Conservation (phyloP, 1,140 invertebrate genomes). For the Thalassaphorura encarpata region DNA sequence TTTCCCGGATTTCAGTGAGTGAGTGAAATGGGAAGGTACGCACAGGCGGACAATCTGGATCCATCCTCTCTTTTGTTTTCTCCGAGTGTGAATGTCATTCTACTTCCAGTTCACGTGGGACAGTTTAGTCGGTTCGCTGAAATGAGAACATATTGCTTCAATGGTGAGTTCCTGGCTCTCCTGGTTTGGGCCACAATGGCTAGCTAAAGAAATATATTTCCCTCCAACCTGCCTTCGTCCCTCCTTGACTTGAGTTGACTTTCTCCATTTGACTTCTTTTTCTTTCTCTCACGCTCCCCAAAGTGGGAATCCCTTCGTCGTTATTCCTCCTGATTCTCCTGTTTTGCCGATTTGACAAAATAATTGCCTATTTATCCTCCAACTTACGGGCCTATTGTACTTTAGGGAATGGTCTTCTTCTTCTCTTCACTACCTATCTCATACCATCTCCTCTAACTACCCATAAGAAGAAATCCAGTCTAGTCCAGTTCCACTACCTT, state of each 20-base stretch:
- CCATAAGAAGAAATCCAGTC: no score
- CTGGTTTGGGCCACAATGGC: no score
- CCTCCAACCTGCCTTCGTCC: slow-evolving; percentile 6
- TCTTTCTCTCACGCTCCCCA: no score
- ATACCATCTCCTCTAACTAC: no score
- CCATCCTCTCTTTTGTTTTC: no score
- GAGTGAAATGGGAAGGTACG: neutral
- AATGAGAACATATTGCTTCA: slow-evolving; percentile 33
- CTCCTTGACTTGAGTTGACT: no score
- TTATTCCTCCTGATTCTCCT: slow-evolving; percentile 20
- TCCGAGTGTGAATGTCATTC: no score
- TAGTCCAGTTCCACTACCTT: no score
- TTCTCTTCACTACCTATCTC: slow-evolving; percentile 15
- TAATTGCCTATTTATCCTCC: slow-evolving; percentile 34
- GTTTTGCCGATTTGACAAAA: slow-evolving; percentile 33
- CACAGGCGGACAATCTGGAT: slow-evolving; percentile 5
- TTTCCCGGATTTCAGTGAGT: no score
- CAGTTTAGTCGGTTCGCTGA: slow-evolving; percentile 29
- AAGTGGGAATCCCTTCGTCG: no score
- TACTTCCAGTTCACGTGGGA: slow-evolving; percentile 30
- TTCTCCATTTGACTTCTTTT: no score
- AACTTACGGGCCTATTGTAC: slow-evolving; percentile 30
- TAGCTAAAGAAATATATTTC: neutral
- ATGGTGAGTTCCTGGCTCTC: slow-evolving; percentile 8
- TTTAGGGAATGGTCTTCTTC: slow-evolving; percentile 24